Conservation (phyloP, 2,888 invertebrate species). For the Acholoe squamosa region DNA sequence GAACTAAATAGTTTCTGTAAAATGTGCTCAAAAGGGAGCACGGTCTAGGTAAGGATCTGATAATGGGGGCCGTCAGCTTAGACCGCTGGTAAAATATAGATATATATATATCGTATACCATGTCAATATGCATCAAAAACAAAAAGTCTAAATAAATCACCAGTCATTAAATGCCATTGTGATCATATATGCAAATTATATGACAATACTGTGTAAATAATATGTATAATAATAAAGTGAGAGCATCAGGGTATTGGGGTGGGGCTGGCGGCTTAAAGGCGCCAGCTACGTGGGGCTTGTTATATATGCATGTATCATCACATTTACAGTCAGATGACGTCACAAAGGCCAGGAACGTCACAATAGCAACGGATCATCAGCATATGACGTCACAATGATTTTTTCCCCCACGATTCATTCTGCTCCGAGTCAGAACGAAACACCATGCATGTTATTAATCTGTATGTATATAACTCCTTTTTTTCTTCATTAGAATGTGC, state of each 20-base stretch:
- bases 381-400: slow-evolving; percentile 42
- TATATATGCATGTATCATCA: slow-evolving; percentile 23
- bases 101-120: slow-evolving; percentile 65
- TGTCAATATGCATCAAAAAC: slow-evolving; percentile 67
- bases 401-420: not conserved
- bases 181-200: slow-evolving; percentile 65
- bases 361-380: slow-evolving; percentile 42
- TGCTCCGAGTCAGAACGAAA: not conserved
- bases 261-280: slow-evolving; percentile 41
- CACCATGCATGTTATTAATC: not conserved
- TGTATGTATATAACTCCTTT: not conserved
- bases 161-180: slow-evolving; percentile 67
- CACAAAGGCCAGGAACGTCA: not conserved
- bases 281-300: slow-evolving; percentile 5
- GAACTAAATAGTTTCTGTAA: slow-evolving; percentile 66
- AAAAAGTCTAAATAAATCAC: slow-evolving; percentile 66
- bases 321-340: slow-evolving; percentile 31
- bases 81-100: slow-evolving; percentile 66
- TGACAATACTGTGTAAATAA: slow-evolving; percentile 66
- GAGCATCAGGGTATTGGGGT: slow-evolving; percentile 59
- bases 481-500: not conserved
- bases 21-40: slow-evolving; percentile 81
- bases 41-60: slow-evolving; percentile 67
- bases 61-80: slow-evolving; percentile 59
- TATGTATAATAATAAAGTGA: slow-evolving; percentile 62